A percentile compares a stretch with the other conserved stretches of the same genome.
Evolutionary conservation across 1,140 invertebrate genomes (phyloP).

Genomic region (Bombus terrestris): DNA sequence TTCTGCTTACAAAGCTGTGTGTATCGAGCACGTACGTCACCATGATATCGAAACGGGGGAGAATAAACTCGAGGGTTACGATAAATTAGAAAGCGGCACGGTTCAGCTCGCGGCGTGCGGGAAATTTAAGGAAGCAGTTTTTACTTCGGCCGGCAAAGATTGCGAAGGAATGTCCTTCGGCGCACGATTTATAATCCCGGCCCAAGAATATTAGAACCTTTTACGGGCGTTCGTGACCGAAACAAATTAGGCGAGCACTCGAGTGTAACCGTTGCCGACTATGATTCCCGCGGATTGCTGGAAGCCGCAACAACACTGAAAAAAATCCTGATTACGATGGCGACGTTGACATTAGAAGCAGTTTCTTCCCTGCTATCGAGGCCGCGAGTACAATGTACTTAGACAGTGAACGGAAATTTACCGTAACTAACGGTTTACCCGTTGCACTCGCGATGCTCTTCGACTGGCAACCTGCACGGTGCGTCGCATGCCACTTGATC

Average conservation of each 20-base stretch:
- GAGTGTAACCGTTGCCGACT: background rate
- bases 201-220: conserved; percentile 14
- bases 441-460: background rate
- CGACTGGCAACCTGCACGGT: background rate
- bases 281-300: conserved; percentile 23
- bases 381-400: background rate
- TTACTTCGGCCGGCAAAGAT: background rate
- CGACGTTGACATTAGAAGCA: conserved; percentile 6
- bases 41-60: background rate
- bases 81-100: conserved; percentile 19
- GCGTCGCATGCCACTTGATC: background rate
- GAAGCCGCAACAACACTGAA: background rate
- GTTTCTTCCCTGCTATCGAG: background rate
- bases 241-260: conserved; percentile 34
- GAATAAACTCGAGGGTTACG: background rate
- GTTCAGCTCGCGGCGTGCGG: too few relatives aligned
- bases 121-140: conserved; percentile 8
- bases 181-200: conserved; percentile 23
- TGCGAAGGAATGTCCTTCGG: conserved; percentile 6
- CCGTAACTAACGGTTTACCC: conserved; percentile 41
- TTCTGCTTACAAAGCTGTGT: background rate
- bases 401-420: conserved; percentile 21
- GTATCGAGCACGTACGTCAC: background rate
- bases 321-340: conserved; percentile 26
- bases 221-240: conserved; percentile 37